Evolutionary conservation across 30 jellyfish, hydroid and myxozoan species (phyloP), one percentile per base, ranked within the genome.

Genomic region (Hydractinia echinata): DNA sequence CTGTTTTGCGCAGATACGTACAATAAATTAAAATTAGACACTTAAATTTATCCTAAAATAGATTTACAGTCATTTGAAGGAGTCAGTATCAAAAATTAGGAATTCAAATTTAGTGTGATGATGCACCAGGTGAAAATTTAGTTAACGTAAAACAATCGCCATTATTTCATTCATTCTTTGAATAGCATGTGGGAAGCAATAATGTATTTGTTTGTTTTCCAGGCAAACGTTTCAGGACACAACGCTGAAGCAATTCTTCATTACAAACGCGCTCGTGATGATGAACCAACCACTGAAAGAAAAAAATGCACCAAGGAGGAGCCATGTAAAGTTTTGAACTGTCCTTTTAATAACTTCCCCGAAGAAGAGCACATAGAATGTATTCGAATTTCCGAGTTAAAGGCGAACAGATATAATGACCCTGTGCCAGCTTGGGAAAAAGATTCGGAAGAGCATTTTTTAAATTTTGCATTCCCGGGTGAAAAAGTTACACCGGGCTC

Each of bases 401-500:
- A 76, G 79, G 21, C 51, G 5, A 83, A 95, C 18, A 82, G 82
- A 52, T 76, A 79, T 53, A 83, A 94, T 14, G 93, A 86, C 49
- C 48, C 81, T n/a, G 79, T 95, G 6, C 95, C 96, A 7, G 94
- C 55, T 15, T 82, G 55, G 78, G 85, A 83, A 64, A 91, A 88
- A 61, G 96, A 86, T 62, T 85, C 96, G 6, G 86, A 82, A 66
- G 97, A 91, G 64, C 86, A 85, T 68, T 91, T 91, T 76, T 80
- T 85, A 0, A 91, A 91, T 67, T 91, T 91, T 69, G 96, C 87
- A 60, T 91, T 84, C 72, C 97, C 97, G 7, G 97, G 97, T 18
- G 61, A 73, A 49, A 79, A 74, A 9, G 92, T 91, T 6, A 91
- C 95, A 39, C 97, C 97, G 5, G 97, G 96, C 15, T 92, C 98